These are phyloP conservation scores for Actinostola sp. DNA, from an alignment of 92 coral and sea anemone genomes.

Conservation along the genomic window DNA sequence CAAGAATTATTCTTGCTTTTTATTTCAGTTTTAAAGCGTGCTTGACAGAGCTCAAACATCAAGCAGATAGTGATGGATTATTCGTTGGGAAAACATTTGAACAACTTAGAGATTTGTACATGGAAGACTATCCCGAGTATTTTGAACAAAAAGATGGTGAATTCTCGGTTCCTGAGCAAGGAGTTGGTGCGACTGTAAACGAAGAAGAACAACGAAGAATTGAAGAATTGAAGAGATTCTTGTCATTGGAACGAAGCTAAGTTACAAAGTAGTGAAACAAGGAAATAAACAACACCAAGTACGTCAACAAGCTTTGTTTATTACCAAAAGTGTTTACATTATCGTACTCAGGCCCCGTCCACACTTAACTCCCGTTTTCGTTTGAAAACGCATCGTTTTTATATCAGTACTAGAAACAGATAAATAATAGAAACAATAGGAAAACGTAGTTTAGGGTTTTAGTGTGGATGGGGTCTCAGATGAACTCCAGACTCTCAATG, in stretches of 20 bases:
- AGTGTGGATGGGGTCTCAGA: too few relatives aligned
- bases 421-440: too few relatives aligned
- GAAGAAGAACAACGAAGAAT: slow-evolving; percentile 32
- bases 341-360: too few relatives aligned
- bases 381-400: too few relatives aligned
- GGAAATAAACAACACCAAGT: background rate
- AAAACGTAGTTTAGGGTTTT: too few relatives aligned
- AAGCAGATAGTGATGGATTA: slow-evolving; percentile 81
- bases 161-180: slow-evolving; percentile 55
- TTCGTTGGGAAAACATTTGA: slow-evolving; percentile 80
- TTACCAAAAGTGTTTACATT: too few relatives aligned
- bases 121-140: slow-evolving; percentile 44
- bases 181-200: slow-evolving; percentile 44
- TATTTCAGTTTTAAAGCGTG: slow-evolving; percentile 59
- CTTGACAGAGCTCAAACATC: slow-evolving; percentile 65
- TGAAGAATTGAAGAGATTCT: slow-evolving; percentile 49
- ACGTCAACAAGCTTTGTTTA: background rate
- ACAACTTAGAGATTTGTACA: slow-evolving; percentile 65
- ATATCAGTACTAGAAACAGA: too few relatives aligned
- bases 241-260: too few relatives aligned
- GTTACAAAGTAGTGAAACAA: slow-evolving; percentile 2
- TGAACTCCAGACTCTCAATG: too few relatives aligned
- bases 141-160: slow-evolving; percentile 55
- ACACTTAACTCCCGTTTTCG: too few relatives aligned
- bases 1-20: background rate